Evolutionary conservation across 1,140 invertebrate genomes (phyloP), one percentile per base, ranked within the genome.

Genomic region (Papilio xuthus): DNA sequence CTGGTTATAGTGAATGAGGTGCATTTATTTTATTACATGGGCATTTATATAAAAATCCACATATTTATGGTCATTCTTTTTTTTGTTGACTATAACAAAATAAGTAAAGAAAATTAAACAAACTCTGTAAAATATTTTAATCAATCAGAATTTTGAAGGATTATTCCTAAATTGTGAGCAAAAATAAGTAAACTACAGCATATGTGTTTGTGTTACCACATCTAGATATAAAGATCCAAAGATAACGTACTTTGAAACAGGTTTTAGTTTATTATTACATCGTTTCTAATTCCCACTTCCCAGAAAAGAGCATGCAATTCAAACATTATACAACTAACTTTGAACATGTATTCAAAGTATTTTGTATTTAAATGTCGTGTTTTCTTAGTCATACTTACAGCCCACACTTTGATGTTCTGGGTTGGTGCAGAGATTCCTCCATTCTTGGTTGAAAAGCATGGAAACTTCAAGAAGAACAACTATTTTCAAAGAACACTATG

Each of bases 371-470:
- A 13, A 28, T 18, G 26, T 67, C 26, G 32, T 67, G 32, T 28
- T 47, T 13, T 15, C n/a, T 71, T 18, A 53, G 42, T 72, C 20
- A 67, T 86, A 92, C 90, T 92, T 81, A 92, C 90, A 88, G 83
- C 77, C 80, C 81, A 84, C 83, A 82, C 71, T 85, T 85, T 78
- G 89, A 85, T 74, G 86, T 85, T 80, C 84, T 90, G 76, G 89
- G 79, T 77, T 84, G 80, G 78, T 82, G 83, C 42, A 72, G 78
- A 80, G 84, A 86, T 82, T 87, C 83, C 76, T 87, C 88, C 90
- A 92, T 91, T 82, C 84, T 84, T 85, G 83, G 84, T 84, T 84
- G 85, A 84, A 87, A 88, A 89, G 81, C 90, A 92, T 91, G 90
- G 89, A 91, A 92, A 89, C 86, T 90, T 89, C 86, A 89, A 86